Evolutionary conservation across 2,797 vertebrate species (phyloP).

Genomic region (Pseudochaenichthys georgianus): DNA sequence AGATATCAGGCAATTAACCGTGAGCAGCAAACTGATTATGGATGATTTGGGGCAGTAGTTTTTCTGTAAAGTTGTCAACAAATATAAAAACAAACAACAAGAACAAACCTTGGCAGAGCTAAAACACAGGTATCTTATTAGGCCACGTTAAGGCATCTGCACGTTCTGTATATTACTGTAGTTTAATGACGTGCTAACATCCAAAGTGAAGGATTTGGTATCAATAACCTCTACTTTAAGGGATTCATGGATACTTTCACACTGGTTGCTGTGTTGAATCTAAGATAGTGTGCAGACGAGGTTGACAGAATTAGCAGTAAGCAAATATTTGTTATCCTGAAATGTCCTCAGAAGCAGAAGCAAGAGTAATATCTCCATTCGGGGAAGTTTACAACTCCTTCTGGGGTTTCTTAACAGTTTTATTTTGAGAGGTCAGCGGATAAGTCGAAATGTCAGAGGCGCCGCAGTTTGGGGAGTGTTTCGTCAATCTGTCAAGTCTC

Average conservation of each 20-base stretch:
- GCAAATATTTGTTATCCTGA: conserved; percentile 4
- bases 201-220: neutral
- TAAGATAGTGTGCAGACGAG: neutral
- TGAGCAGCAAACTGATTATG: too few relatives aligned
- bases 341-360: conserved; percentile 6
- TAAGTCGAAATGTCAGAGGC: conserved; percentile 4
- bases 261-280: too few relatives aligned
- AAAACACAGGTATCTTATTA: neutral
- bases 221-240: too few relatives aligned
- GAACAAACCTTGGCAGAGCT: too few relatives aligned
- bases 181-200: neutral
- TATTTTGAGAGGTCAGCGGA: conserved; percentile 11
- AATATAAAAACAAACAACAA: too few relatives aligned
- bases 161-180: neutral
- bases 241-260: too few relatives aligned
- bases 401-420: conserved; percentile 10
- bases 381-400: neutral
- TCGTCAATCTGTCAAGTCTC: conserved; percentile 47
- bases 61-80: too few relatives aligned
- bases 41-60: too few relatives aligned
- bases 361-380: neutral
- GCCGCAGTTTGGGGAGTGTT: conserved; percentile 36
- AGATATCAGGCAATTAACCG: neutral
- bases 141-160: neutral
- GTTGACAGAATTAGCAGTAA: neutral